Evolutionary conservation across 2,113 vertebrate genomes (phyloP).

Genomic region (Anseranas semipalmata): DNA sequence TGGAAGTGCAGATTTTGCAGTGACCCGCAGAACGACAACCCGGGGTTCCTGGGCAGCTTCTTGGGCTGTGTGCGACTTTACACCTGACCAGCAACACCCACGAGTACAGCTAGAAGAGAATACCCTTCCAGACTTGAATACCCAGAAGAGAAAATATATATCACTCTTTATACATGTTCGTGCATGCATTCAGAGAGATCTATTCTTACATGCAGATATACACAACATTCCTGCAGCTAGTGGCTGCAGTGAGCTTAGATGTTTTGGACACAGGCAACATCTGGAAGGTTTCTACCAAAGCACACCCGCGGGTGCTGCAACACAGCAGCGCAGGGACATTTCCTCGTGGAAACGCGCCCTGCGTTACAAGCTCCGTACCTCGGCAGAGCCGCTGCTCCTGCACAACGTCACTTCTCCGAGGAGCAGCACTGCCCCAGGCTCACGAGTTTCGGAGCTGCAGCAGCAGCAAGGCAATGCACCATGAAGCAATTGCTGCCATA

Average conservation of each 20-base stretch:
- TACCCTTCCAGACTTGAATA: neutral
- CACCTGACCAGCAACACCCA: neutral
- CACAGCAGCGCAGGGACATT: neutral
- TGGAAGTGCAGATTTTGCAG: neutral
- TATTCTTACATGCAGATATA: accelerated
- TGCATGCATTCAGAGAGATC: neutral
- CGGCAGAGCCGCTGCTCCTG: accelerated
- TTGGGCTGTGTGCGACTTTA: too few relatives aligned
- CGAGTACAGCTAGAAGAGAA: neutral
- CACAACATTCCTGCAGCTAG: neutral
- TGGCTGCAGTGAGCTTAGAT: neutral
- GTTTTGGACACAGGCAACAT: neutral
- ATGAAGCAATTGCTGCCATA: neutral
- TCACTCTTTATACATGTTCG: neutral
- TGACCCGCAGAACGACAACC: neutral
- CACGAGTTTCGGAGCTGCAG: neutral
- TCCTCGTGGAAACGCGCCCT: accelerated
- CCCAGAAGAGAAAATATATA: neutral
- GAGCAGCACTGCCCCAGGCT: neutral
- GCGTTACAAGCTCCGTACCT: neutral
- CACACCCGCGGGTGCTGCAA: neutral
- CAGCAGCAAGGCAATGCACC: neutral
- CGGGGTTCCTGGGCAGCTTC: neutral
- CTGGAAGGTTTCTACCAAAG: neutral
- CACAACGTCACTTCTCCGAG: neutral